phyloP scores from a whole-genome alignment of 2,113 vertebrate genomes.

The Brachyhypopomus gauderio region DNA sequence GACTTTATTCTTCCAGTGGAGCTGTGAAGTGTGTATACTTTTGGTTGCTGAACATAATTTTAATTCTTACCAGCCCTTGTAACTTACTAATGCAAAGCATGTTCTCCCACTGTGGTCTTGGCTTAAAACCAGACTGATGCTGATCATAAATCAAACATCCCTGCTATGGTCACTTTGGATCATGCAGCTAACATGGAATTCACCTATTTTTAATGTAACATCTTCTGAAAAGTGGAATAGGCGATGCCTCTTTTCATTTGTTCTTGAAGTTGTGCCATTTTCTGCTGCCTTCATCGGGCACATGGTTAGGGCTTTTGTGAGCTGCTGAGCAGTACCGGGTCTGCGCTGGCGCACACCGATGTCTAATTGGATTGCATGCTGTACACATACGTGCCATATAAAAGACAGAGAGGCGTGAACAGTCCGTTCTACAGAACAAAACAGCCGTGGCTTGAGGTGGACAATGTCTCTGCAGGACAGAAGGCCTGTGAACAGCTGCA shows the following conservation, averaged over 20 bases:
- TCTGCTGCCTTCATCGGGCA: background rate
- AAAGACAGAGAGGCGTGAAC: slow-evolving; percentile 63
- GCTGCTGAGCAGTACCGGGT: background rate
- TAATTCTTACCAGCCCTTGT: slow-evolving; percentile 45
- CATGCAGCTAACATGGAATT: background rate
- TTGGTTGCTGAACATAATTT: slow-evolving; percentile 43
- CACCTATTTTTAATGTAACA: background rate
- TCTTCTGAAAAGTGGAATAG: background rate
- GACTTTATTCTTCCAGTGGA: slow-evolving; percentile 33
- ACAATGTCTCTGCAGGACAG: slow-evolving; percentile 56
- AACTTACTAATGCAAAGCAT: slow-evolving; percentile 47
- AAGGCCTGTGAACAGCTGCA: slow-evolving; percentile 39
- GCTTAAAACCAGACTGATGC: slow-evolving; percentile 35
- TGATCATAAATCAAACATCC: slow-evolving; percentile 34
- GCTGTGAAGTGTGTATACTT: slow-evolving; percentile 46
- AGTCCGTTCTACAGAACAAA: slow-evolving; percentile 67
- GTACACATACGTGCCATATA: slow-evolving; percentile 40
- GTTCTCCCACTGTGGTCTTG: slow-evolving; percentile 17
- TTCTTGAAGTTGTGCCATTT: background rate
- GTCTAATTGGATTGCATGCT: background rate
- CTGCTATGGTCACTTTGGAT: slow-evolving; percentile 14
- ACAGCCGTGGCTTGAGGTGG: slow-evolving; percentile 47
- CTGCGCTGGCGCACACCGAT: background rate
- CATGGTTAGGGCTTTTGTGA: background rate
- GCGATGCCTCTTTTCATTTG: slow-evolving; percentile 1